Conservation (phyloP, 2,888 invertebrate genomes). For the Onchidella celtica region DNA sequence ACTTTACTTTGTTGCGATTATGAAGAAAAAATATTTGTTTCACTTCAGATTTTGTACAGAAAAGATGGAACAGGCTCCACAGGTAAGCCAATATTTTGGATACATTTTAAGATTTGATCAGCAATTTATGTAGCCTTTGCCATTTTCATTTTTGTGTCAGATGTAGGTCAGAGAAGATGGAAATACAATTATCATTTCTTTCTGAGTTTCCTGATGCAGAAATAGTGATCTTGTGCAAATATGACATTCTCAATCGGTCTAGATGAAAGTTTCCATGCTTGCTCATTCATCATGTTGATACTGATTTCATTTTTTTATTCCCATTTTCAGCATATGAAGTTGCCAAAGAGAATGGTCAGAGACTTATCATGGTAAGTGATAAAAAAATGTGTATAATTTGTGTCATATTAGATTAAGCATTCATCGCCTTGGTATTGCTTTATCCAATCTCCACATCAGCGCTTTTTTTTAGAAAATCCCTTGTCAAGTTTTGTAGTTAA, state of each 20-base stretch:
- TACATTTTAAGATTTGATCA: too few species aligned
- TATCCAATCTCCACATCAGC: too few species aligned
- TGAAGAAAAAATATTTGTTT: slow-evolving; percentile 15
- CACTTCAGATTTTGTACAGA: slow-evolving; percentile 47
- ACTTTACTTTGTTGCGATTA: background rate
- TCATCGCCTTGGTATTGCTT: background rate
- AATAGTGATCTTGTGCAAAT: too few species aligned
- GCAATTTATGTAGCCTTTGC: too few species aligned
- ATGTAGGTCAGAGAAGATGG: too few species aligned
- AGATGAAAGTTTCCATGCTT: too few species aligned
- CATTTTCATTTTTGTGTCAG: too few species aligned
- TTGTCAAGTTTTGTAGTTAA: too few species aligned
- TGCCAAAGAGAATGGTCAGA: slow-evolving; percentile 71
- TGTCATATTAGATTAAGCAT: background rate
- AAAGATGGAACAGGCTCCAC: slow-evolving; percentile 27
- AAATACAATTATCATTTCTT: too few species aligned
- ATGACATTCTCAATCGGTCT: too few species aligned
- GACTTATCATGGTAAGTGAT: slow-evolving; percentile 74
- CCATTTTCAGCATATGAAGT: slow-evolving; percentile 69
- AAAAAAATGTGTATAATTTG: background rate
- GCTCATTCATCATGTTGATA: background rate
- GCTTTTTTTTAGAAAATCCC: too few species aligned
- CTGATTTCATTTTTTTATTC: background rate
- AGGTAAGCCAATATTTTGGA: slow-evolving; percentile 37
- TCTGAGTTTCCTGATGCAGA: too few species aligned